Evolutionary conservation across 2,113 vertebrate genomes (phyloP).

Genomic region (Brachyhypopomus gauderio): DNA sequence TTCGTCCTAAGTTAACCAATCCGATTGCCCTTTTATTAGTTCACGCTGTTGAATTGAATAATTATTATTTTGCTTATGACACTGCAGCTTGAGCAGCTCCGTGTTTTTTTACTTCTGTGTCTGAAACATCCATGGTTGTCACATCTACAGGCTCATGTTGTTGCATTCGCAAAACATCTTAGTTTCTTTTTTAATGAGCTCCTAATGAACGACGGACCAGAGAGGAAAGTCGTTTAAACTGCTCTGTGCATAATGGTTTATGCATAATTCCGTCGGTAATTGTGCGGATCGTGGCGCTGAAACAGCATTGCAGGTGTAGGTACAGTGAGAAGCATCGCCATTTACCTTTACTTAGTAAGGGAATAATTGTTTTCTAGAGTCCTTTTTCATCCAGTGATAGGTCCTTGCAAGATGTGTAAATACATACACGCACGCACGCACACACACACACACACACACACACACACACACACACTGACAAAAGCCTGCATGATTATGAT

Average conservation of each 20-base stretch:
- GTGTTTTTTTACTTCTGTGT: not conserved
- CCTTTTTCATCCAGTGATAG: slow-evolving; percentile 54
- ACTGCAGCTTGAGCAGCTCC: not conserved
- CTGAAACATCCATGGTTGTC: not conserved
- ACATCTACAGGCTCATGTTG: slow-evolving; percentile 16
- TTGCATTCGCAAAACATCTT: slow-evolving; percentile 17
- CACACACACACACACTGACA: too few relatives aligned
- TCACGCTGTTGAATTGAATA: not conserved
- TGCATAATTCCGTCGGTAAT: slow-evolving; percentile 8
- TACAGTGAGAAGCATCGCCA: slow-evolving; percentile 40
- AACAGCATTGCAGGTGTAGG: slow-evolving; percentile 50
- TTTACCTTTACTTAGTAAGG: slow-evolving; percentile 43
- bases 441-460: slow-evolving; percentile 31
- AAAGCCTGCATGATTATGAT: not conserved
- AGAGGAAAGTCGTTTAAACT: slow-evolving; percentile 1
- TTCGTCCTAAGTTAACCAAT: not conserved
- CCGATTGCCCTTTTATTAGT: not conserved
- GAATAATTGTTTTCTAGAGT: slow-evolving; percentile 70
- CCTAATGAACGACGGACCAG: slow-evolving; percentile 11
- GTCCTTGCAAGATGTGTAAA: slow-evolving; percentile 44
- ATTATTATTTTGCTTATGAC: not conserved
- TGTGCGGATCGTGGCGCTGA: not conserved
- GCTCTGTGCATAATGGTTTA: slow-evolving; percentile 32
- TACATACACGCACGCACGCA: slow-evolving; percentile 15
- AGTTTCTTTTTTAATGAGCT: slow-evolving; percentile 30